Conservation (phyloP, 2,113 vertebrate species). For the Nycticorax nycticorax region DNA sequence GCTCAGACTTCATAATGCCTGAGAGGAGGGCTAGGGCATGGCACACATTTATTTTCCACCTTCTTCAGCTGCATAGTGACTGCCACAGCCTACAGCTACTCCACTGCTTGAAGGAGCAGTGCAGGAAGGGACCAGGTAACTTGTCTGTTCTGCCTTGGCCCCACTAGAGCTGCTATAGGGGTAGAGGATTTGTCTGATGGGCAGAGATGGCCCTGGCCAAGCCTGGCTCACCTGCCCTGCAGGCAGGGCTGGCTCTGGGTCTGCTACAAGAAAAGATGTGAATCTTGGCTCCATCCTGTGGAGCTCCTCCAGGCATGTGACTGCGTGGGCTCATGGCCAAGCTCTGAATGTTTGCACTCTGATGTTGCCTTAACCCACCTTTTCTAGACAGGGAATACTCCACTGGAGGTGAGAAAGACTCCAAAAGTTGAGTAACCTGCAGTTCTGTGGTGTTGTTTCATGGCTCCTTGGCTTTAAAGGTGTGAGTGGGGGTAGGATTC, state of each 20-base stretch:
- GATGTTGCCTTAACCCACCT: neutral
- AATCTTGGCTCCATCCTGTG: neutral
- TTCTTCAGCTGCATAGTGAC: neutral
- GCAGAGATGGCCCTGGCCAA: neutral
- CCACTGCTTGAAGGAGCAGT: neutral
- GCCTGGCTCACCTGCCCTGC: neutral
- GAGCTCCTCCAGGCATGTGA: neutral
- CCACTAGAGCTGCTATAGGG: neutral
- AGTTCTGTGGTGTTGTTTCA: neutral
- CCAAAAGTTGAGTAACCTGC: too few species aligned
- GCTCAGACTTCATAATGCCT: neutral
- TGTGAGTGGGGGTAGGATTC: neutral
- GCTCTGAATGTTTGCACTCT: neutral
- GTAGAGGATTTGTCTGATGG: neutral
- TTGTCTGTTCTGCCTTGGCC: too few species aligned
- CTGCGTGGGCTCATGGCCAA: neutral
- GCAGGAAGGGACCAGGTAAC: neutral
- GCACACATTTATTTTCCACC: neutral
- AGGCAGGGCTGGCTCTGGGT: neutral
- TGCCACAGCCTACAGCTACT: neutral
- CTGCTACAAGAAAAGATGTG: neutral
- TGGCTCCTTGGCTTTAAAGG: neutral
- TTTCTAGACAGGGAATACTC: neutral
- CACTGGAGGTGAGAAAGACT: neutral
- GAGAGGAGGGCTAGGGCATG: neutral